Evolutionary conservation across 2,797 vertebrate genomes (phyloP).

Genomic region (Dallia pectoralis): DNA sequence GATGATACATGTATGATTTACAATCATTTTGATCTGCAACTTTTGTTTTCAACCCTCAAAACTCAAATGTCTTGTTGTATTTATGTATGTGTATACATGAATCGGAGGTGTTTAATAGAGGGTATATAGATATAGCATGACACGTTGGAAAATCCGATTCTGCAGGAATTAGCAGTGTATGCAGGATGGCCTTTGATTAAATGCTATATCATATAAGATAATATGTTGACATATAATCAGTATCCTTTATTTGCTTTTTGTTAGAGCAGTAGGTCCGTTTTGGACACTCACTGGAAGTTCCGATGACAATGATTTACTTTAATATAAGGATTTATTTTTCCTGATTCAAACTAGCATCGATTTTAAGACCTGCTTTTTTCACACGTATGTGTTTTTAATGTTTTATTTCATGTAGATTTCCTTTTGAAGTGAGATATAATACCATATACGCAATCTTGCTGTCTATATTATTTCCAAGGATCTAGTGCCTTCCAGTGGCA

Average conservation of each 20-base stretch:
- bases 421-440: constrained; percentile 11
- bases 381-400: background rate
- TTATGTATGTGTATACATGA: constrained; percentile 8
- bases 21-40: constrained; percentile 7
- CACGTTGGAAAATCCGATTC: background rate
- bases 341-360: background rate
- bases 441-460: background rate
- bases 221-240: background rate
- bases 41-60: constrained; percentile 6
- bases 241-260: background rate
- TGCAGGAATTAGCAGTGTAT: background rate
- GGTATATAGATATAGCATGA: constrained; percentile 10
- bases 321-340: background rate
- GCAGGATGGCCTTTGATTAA: constrained; percentile 2
- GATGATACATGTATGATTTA: constrained; percentile 10
- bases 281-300: background rate
- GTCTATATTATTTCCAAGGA: background rate
- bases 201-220: background rate
- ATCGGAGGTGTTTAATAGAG: background rate
- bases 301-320: background rate
- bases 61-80: constrained; percentile 37
- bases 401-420: constrained; percentile 9
- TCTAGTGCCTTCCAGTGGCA: constrained; percentile 28
- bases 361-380: background rate
- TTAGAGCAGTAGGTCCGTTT: background rate